phyloP scores from a whole-genome alignment of 2,888 invertebrate species.

The Heliconius aoede region DNA sequence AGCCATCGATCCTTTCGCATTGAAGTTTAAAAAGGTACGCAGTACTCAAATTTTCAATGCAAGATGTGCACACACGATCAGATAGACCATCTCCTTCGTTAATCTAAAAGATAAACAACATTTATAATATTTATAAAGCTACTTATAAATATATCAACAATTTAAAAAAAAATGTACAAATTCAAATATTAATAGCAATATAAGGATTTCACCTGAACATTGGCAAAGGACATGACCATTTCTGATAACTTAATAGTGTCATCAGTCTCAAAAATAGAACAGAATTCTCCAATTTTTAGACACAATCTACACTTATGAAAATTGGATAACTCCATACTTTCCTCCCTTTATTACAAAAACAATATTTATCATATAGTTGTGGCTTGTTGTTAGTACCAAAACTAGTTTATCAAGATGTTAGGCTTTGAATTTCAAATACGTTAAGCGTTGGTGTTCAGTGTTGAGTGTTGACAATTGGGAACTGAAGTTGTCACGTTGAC shows the following conservation, averaged over 20 bases:
- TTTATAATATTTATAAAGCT: not conserved
- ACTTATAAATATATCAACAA: not conserved
- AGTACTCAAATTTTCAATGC: constrained; percentile 77
- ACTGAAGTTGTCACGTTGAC: not conserved
- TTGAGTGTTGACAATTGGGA: not conserved
- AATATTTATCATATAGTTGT: not conserved
- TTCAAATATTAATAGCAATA: not conserved
- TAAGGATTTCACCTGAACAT: constrained; percentile 64
- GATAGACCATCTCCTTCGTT: constrained; percentile 76
- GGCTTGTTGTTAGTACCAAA: constrained; percentile 26
- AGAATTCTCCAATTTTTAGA: constrained; percentile 77
- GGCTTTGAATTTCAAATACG: constrained; percentile 34
- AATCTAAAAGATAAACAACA: constrained; percentile 60
- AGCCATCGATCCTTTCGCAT: constrained; percentile 71
- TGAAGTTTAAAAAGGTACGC: constrained; percentile 78
- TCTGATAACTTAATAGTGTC: constrained; percentile 75
- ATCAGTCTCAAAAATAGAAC: constrained; percentile 79
- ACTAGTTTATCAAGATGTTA: constrained; percentile 42
- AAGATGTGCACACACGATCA: constrained; percentile 74
- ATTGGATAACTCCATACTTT: constrained; percentile 48
- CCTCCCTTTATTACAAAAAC: not conserved
- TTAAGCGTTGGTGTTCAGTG: constrained; percentile 8
- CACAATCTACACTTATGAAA: constrained; percentile 79
- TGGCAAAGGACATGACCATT: constrained; percentile 79
- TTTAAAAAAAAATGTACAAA: not conserved